Percentiles rank a stretch among this genome's conserved stretches.
These are phyloP conservation scores for Petrocephalus microphthalmus DNA, from an alignment of 2,113 vertebrate species.

Conservation along the genomic window DNA sequence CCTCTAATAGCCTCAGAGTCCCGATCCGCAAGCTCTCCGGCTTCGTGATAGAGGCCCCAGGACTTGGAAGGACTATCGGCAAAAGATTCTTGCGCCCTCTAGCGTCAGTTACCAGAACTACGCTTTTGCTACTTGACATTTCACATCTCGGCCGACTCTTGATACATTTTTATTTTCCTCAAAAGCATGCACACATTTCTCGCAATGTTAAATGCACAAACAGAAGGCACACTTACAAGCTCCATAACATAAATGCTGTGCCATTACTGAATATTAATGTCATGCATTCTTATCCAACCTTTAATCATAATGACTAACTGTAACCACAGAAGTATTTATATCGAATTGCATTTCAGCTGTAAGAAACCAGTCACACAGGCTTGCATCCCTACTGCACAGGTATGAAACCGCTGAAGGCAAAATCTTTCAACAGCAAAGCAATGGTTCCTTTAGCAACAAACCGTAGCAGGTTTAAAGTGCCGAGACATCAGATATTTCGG, in stretches of 20 bases:
- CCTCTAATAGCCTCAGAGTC: too few species aligned
- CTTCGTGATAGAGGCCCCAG: not conserved
- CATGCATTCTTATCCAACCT: not conserved
- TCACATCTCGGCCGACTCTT: not conserved
- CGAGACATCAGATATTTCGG: not conserved
- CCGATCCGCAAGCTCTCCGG: not conserved
- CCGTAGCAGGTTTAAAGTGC: not conserved
- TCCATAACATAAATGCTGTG: not conserved
- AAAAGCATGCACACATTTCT: not conserved
- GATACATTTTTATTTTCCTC: not conserved
- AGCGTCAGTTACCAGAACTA: not conserved
- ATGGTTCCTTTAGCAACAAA: not conserved
- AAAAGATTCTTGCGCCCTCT: not conserved
- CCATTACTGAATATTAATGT: not conserved
- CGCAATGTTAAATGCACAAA: not conserved
- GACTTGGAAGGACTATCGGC: not conserved
- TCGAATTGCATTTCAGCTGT: not conserved
- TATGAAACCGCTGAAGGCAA: not conserved
- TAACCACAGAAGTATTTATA: not conserved
- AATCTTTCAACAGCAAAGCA: not conserved
- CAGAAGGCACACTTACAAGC: not conserved
- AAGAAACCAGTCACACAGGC: not conserved
- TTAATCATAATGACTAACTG: not conserved
- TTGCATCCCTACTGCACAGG: not conserved
- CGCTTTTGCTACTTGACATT: not conserved